Percentiles rank a stretch among this genome's conserved stretches.
phyloP scores from a whole-genome alignment of 2,888 invertebrate species.

The Rhodophaea formosa region DNA sequence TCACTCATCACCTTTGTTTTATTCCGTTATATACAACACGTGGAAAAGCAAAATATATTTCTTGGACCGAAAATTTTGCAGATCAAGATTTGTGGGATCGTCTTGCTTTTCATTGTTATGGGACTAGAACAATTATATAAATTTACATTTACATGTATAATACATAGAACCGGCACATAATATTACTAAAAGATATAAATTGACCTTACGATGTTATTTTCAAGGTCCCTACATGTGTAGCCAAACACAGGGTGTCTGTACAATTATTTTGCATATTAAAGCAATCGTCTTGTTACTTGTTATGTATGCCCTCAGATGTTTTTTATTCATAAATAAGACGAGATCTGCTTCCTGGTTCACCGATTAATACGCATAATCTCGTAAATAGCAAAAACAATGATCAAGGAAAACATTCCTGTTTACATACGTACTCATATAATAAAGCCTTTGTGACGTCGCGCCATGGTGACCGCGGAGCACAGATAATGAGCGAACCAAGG shows the following conservation, averaged over 20 bases:
- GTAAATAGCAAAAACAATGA: slow-evolving; percentile 64
- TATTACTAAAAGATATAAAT: too few relatives aligned
- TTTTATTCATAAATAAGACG: slow-evolving; percentile 17
- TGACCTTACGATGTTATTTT: too few relatives aligned
- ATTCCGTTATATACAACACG: slow-evolving; percentile 54
- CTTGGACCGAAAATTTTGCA: too few relatives aligned
- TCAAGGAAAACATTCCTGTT: slow-evolving; percentile 68
- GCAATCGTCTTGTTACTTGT: slow-evolving; percentile 6
- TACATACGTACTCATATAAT: slow-evolving; percentile 50
- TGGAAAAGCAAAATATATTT: slow-evolving; percentile 36
- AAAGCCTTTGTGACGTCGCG: slow-evolving; percentile 67
- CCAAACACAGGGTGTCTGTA: slow-evolving; percentile 7
- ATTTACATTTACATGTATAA: too few relatives aligned
- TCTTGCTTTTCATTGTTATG: too few relatives aligned
- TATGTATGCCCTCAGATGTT: not conserved
- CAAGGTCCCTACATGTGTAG: not conserved
- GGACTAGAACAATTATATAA: too few relatives aligned
- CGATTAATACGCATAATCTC: slow-evolving; percentile 40
- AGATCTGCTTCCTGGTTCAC: slow-evolving; percentile 48
- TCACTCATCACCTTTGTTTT: slow-evolving; percentile 39
- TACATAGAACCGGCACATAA: too few relatives aligned
- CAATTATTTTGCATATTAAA: slow-evolving; percentile 19
- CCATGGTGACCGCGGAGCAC: slow-evolving; percentile 58
- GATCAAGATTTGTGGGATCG: too few relatives aligned
- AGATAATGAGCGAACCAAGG: slow-evolving; percentile 59